Evolutionary conservation across 2,888 invertebrate species (phyloP).

Genomic region (Kuschelorhynchus macadamiae): DNA sequence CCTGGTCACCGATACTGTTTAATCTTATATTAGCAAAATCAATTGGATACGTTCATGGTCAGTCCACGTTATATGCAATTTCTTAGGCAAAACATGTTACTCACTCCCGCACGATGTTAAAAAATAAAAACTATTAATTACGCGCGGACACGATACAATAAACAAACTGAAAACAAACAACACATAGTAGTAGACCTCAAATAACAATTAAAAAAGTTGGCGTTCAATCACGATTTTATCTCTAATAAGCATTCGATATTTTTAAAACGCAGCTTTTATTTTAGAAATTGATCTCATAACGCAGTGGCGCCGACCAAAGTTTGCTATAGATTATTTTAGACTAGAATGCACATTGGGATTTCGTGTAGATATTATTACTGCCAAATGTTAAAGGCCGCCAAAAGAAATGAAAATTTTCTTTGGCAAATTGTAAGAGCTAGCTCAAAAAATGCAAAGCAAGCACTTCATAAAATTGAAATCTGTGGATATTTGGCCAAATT

Average conservation of each 20-base stretch:
- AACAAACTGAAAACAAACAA: constrained; percentile 21
- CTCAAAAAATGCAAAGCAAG: no score
- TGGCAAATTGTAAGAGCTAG: no score
- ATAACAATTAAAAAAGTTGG: constrained; percentile 14
- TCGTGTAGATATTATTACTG: no score
- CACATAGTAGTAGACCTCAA: constrained; percentile 1
- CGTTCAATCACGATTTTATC: constrained; percentile 28
- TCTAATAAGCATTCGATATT: constrained; percentile 17
- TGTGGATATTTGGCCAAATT: no score
- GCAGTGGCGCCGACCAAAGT: constrained; percentile 23
- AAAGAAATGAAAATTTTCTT: no score
- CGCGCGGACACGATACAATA: constrained; percentile 11
- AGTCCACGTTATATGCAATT: not conserved
- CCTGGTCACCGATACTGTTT: no score
- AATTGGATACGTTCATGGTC: not conserved
- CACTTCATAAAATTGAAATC: no score
- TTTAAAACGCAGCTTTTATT: constrained; percentile 30
- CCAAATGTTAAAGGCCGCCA: no score
- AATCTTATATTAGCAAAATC: no score
- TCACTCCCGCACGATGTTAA: constrained; percentile 1
- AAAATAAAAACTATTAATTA: not conserved
- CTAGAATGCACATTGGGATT: no score
- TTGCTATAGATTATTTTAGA: not conserved
- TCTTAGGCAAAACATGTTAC: not conserved
- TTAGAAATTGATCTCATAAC: constrained; percentile 37